These are phyloP conservation scores for Orthosia incerta DNA, from an alignment of 2,888 invertebrate genomes.

Conservation along the genomic window DNA sequence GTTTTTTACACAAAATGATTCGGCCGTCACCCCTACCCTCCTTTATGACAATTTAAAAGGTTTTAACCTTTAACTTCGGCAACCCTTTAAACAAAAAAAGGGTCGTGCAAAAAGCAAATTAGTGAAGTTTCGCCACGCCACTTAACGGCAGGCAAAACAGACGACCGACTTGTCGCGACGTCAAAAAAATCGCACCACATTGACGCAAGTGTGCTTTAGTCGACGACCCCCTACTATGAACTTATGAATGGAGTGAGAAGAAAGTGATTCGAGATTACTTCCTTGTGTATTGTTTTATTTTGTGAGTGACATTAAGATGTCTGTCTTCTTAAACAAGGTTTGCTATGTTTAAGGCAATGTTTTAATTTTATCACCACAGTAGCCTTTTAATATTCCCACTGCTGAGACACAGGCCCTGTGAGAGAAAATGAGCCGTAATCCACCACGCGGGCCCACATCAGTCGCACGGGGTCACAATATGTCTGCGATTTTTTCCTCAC, in stretches of 20 bases:
- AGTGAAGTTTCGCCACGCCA: constrained; percentile 85
- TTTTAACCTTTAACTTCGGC: constrained; percentile 70
- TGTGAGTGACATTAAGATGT: background rate
- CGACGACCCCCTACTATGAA: constrained; percentile 39
- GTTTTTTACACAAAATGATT: too few species aligned
- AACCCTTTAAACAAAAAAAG: constrained; percentile 81
- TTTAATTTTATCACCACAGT: too few species aligned
- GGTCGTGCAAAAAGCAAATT: constrained; percentile 82
- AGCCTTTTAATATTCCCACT: too few species aligned
- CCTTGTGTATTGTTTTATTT: background rate
- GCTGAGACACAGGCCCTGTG: too few species aligned
- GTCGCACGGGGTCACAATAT: too few species aligned
- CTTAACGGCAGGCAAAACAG: constrained; percentile 88
- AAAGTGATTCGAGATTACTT: constrained; percentile 19
- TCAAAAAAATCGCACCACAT: constrained; percentile 82
- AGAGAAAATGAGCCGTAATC: too few species aligned
- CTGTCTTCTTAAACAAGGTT: too few species aligned
- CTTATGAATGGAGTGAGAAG: constrained; percentile 1
- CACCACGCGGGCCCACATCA: too few species aligned
- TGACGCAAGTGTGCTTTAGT: constrained; percentile 72
- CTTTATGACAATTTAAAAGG: constrained; percentile 61
- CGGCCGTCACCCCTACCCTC: background rate
- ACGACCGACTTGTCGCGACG: constrained; percentile 85
- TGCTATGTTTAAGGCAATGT: too few species aligned
- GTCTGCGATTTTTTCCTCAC: too few species aligned